Evolutionary conservation across 2,888 invertebrate species (phyloP), one percentile per base, ranked within the genome.

Genomic region (Molanna angustata): DNA sequence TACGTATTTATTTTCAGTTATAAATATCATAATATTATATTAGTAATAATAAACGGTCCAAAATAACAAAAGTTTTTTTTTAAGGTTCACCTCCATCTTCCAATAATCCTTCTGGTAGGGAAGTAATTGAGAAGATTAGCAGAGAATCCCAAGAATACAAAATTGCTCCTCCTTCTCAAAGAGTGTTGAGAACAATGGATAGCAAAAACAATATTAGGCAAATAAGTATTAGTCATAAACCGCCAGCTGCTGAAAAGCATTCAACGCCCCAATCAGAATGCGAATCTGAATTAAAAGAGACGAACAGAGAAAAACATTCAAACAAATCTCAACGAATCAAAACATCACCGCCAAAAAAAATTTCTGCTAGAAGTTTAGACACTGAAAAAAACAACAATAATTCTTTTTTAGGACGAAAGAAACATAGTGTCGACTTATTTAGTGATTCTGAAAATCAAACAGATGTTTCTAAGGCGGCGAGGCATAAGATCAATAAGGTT

Each of bases 31-130:
- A 22, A 40, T 43, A 33, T 22, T 31, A 40, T 31, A 51, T 41
- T 39, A 39, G 16, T 40, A 56, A 56, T 42, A 52, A 43, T 47
- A 48, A 18, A 41, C 27, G 39, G 44, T 44, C 18, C 46, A 37
- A 51, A 58, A 45, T 56, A 45, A 49, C 49, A 49, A 48, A 14
- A 39, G 46, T n/a, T 54, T 57, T 56, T 57, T 52, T 59, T 59
- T 45, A 59, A 59, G 59, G 59, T 57, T 57, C 47, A 52, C 54
- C 49, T 48, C 59, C 54, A 52, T 54, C 59, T 57, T 59, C 59
- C 56, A 57, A 56, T 52, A 50, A 52, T 59, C 55, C 52, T 56
- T 57, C 59, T 54, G 56, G 54, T 52, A 57, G 56, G 59, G 59
- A 59, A 59, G 56, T 46, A 40, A 37, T 57, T 54, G 59, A 49